Conservation (phyloP, 2,888 invertebrate genomes). For the Deilephila elpenor region DNA sequence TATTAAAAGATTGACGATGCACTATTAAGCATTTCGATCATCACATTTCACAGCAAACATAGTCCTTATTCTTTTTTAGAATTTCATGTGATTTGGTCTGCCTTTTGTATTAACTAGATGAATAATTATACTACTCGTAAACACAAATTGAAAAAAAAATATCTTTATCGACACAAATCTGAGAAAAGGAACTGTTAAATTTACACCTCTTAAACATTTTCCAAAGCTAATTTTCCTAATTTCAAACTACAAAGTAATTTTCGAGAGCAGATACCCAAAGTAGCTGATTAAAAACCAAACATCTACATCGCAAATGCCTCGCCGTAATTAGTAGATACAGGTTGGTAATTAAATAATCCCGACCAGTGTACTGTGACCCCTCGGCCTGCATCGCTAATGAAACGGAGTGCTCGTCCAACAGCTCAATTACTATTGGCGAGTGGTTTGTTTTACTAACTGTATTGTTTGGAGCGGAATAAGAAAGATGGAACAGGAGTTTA, state of each 20-base stretch:
- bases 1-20: too few relatives aligned
- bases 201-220: too few relatives aligned
- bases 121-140: too few relatives aligned
- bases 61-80: too few relatives aligned
- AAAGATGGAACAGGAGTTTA: neutral
- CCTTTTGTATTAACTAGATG: too few relatives aligned
- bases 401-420: neutral
- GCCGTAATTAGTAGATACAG: constrained; percentile 2
- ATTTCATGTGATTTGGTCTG: too few relatives aligned
- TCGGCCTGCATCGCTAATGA: constrained; percentile 15
- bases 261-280: neutral
- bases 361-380: constrained; percentile 18
- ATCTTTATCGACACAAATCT: too few relatives aligned
- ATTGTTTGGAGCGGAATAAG: neutral
- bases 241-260: neutral
- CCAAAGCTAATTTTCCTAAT: too few relatives aligned
- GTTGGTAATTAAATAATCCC: constrained; percentile 27
- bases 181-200: too few relatives aligned
- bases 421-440: constrained; percentile 10
- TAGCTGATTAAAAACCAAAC: neutral
- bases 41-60: too few relatives aligned
- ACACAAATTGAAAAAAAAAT: too few relatives aligned
- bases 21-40: too few relatives aligned
- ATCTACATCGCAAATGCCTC: neutral
- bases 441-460: constrained; percentile 21